Evolutionary conservation across 2,113 vertebrate species (phyloP).

Genomic region (Arenaria interpres): DNA sequence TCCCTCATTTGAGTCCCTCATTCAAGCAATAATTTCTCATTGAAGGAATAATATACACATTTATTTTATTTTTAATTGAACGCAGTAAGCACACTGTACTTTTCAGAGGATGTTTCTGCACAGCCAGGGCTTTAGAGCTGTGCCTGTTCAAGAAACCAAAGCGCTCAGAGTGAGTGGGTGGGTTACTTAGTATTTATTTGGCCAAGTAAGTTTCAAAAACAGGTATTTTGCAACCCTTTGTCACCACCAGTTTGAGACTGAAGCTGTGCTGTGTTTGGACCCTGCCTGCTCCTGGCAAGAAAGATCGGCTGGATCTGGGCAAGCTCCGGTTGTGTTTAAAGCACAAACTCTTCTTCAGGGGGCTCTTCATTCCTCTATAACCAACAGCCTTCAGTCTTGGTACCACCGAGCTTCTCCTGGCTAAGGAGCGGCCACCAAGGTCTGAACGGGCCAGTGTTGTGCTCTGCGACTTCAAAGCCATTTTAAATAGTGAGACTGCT

Average conservation of each 20-base stretch:
- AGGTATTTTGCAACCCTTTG: not conserved
- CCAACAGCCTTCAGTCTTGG: not conserved
- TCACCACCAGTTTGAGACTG: not conserved
- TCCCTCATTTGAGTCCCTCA: not conserved
- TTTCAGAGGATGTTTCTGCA: not conserved
- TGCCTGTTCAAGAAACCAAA: not conserved
- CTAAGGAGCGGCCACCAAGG: rapidly evolving
- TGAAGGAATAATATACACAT: not conserved
- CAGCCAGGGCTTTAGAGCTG: not conserved
- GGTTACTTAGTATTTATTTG: not conserved
- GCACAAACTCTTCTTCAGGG: not conserved
- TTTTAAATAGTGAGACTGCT: not conserved
- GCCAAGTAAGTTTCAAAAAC: not conserved
- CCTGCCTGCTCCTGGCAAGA: not conserved
- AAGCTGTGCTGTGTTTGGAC: not conserved
- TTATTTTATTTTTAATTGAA: not conserved
- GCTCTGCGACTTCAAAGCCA: not conserved
- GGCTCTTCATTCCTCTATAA: not conserved
- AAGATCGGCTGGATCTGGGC: not conserved
- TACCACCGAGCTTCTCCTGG: not conserved
- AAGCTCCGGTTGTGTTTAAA: not conserved
- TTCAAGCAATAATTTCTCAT: not conserved
- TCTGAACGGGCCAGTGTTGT: not conserved
- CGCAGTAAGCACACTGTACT: not conserved
- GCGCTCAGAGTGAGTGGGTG: not conserved